A percentile compares a stretch with the other conserved stretches of the same genome.
Evolutionary conservation across 2,113 vertebrate species (phyloP).

Genomic region (Zootoca vivipara): DNA sequence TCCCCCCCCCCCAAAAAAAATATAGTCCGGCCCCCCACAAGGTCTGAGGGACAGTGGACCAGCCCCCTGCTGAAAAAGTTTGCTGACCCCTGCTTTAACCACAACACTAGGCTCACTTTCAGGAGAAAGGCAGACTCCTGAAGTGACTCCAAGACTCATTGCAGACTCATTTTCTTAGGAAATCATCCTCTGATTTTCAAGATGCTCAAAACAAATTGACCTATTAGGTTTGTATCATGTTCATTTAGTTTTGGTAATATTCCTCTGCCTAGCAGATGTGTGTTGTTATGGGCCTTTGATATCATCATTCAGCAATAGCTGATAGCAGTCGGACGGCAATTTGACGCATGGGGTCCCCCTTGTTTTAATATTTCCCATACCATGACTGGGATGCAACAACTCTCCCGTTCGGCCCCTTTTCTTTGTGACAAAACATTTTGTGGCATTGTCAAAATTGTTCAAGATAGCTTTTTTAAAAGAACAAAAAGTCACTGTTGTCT

Average conservation of each 20-base stretch:
- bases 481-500: slow-evolving; percentile 48
- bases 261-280: slow-evolving; percentile 66
- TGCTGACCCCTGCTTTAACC: too few relatives aligned
- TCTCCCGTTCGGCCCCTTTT: slow-evolving; percentile 64
- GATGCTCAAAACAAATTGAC: slow-evolving; percentile 31
- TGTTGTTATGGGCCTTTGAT: slow-evolving; percentile 64
- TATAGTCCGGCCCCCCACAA: too few relatives aligned
- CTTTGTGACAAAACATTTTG: slow-evolving; percentile 64
- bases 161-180: slow-evolving; percentile 23
- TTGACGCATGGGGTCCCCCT: slow-evolving; percentile 59
- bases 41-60: too few relatives aligned
- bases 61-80: too few relatives aligned
- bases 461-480: slow-evolving; percentile 51
- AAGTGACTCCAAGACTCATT: slow-evolving; percentile 14
- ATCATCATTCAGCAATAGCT: slow-evolving; percentile 69
- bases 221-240: slow-evolving; percentile 1
- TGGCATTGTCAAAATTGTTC: slow-evolving; percentile 59
- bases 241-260: slow-evolving; percentile 39
- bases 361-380: slow-evolving; percentile 59
- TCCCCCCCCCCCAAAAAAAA: too few relatives aligned
- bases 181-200: slow-evolving; percentile 44
- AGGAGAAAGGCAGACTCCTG: not conserved
- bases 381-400: slow-evolving; percentile 65
- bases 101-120: not conserved
- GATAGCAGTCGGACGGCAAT: slow-evolving; percentile 68